Evolutionary conservation across 2,888 invertebrate genomes (phyloP).

Genomic region (Hirtodrosophila confusa): DNA sequence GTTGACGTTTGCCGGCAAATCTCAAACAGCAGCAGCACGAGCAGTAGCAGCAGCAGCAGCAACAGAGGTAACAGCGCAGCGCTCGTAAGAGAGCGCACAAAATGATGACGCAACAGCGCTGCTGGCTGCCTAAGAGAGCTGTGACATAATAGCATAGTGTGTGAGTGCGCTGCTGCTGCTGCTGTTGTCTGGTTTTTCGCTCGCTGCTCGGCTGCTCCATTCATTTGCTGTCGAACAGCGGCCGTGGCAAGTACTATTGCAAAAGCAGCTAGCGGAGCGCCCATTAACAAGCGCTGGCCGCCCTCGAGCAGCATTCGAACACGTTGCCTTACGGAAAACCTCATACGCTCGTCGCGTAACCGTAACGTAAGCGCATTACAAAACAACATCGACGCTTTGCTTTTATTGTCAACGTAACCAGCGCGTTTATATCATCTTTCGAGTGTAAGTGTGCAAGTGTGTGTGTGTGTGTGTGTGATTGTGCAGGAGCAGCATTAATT

Average conservation of each 20-base stretch:
- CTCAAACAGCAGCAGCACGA: slow-evolving; percentile 21
- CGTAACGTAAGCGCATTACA: slow-evolving; percentile 73
- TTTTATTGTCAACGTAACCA: slow-evolving; percentile 50
- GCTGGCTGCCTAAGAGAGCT: slow-evolving; percentile 49
- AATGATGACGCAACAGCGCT: slow-evolving; percentile 66
- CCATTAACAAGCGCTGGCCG: slow-evolving; percentile 36
- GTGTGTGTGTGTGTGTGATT: slow-evolving; percentile 8
- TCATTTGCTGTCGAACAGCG: slow-evolving; percentile 79
- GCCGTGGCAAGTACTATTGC: slow-evolving; percentile 69
- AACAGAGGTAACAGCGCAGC: background rate
- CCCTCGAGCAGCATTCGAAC: slow-evolving; percentile 41
- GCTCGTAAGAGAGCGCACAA: slow-evolving; percentile 43
- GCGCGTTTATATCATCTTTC: slow-evolving; percentile 27
- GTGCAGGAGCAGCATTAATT: slow-evolving; percentile 29
- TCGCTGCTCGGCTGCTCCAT: slow-evolving; percentile 7
- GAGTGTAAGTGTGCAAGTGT: slow-evolving; percentile 1
- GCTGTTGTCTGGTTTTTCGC: slow-evolving; percentile 7
- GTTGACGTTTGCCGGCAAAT: slow-evolving; percentile 76
- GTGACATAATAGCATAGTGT: slow-evolving; percentile 63
- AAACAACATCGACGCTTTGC: slow-evolving; percentile 57
- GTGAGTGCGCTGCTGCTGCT: slow-evolving; percentile 9
- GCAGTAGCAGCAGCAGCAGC: background rate
- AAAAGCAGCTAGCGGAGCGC: slow-evolving; percentile 40
- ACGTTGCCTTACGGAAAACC: slow-evolving; percentile 47
- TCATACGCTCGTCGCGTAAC: slow-evolving; percentile 55